Percentiles rank a stretch among this genome's conserved stretches.
Conservation (phyloP, 2,888 invertebrate genomes). For the Slavum lentiscoides region DNA sequence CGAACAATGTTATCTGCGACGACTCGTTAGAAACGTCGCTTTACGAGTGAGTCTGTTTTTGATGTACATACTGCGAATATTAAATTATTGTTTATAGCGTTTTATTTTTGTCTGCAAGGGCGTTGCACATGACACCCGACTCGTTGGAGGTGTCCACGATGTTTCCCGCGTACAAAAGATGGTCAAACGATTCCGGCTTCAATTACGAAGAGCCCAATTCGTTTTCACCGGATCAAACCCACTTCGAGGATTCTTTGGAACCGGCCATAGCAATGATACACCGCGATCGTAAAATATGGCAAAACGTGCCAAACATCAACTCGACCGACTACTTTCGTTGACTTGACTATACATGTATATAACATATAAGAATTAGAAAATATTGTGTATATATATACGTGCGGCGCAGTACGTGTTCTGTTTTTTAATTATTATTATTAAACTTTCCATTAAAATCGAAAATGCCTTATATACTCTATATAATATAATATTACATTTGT, state of each 20-base stretch:
- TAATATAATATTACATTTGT: no score
- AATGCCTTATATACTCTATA: no score
- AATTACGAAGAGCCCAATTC: slow-evolving; percentile 27
- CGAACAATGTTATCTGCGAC: neutral
- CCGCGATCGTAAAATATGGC: slow-evolving; percentile 49
- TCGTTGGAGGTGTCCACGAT: slow-evolving; percentile 19
- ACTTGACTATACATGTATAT: slow-evolving; percentile 1
- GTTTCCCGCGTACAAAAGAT: slow-evolving; percentile 44
- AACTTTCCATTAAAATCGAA: slow-evolving; percentile 11
- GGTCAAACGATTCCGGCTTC: slow-evolving; percentile 45
- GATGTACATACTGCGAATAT: neutral
- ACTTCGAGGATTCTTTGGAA: slow-evolving; percentile 45
- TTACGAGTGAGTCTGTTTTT: slow-evolving; percentile 26
- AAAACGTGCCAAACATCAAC: slow-evolving; percentile 47
- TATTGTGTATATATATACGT: neutral
- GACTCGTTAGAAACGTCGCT: slow-evolving; percentile 35
- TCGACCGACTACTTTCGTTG: slow-evolving; percentile 44
- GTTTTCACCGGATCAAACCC: slow-evolving; percentile 10
- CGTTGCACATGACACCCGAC: slow-evolving; percentile 38
- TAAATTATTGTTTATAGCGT: neutral
- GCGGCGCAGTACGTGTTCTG: neutral
- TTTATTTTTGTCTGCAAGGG: neutral
- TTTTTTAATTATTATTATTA: neutral
- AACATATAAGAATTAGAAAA: slow-evolving; percentile 3
- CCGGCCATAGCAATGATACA: slow-evolving; percentile 40